A percentile compares a stretch with the other conserved stretches of the same genome.
Evolutionary conservation across 2,113 vertebrate genomes (phyloP).

Genomic region (Ictalurus furcatus): DNA sequence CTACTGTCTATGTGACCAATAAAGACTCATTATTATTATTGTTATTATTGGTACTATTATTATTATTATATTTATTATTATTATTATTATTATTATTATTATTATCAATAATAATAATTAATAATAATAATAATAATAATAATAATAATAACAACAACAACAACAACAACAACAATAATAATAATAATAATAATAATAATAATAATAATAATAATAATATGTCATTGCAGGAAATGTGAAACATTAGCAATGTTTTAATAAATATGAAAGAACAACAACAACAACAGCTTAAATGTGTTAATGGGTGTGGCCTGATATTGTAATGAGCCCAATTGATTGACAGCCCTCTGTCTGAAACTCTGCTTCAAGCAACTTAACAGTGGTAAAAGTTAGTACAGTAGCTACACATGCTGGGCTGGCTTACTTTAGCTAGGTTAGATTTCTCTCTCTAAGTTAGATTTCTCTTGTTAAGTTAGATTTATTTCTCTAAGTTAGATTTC

Average conservation of each 20-base stretch:
- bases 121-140: too few relatives aligned
- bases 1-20: too few relatives aligned
- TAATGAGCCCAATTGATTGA: neutral
- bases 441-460: neutral
- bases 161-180: neutral
- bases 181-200: conserved; percentile 12
- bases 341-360: neutral
- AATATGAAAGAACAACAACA: neutral
- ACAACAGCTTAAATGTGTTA: neutral
- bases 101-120: too few relatives aligned
- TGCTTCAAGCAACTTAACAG: neutral
- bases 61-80: too few relatives aligned
- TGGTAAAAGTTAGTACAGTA: neutral
- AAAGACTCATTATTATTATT: too few relatives aligned
- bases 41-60: too few relatives aligned
- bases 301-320: neutral
- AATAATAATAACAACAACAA: neutral
- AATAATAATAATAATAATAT: neutral
- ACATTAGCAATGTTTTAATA: neutral
- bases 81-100: too few relatives aligned
- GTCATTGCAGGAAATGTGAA: neutral
- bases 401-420: too few relatives aligned
- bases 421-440: neutral
- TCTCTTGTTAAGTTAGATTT: neutral
- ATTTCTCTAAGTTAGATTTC: neutral